A percentile compares a stretch with the other conserved stretches of the same genome.
Conservation (phyloP, 2,888 invertebrate genomes). For the Geophilus truncorum region DNA sequence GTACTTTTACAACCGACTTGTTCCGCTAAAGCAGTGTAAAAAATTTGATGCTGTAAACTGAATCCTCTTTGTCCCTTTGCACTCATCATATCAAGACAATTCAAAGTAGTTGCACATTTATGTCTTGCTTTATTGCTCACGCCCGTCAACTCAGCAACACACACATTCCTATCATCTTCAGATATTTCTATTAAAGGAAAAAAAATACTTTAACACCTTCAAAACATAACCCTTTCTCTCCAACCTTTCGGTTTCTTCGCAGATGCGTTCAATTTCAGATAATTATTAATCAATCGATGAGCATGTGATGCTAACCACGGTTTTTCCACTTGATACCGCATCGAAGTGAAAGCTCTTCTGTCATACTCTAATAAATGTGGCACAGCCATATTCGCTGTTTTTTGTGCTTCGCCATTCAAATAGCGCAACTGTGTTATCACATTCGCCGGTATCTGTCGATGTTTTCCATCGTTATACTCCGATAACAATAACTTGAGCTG, state of each 20-base stretch:
- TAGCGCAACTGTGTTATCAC: conserved; percentile 31
- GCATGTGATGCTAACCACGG: conserved; percentile 36
- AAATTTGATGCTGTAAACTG: conserved; percentile 36
- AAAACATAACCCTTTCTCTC: background rate
- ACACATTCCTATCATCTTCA: conserved; percentile 32
- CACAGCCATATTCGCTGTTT: conserved; percentile 37
- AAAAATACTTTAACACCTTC: background rate
- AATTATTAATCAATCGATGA: conserved; percentile 34
- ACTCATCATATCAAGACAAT: conserved; percentile 22
- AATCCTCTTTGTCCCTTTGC: conserved; percentile 32
- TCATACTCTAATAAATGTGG: conserved; percentile 36
- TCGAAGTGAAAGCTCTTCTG: conserved; percentile 29
- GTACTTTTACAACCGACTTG: conserved; percentile 34
- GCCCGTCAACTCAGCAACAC: conserved; percentile 34
- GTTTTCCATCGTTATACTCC: conserved; percentile 32
- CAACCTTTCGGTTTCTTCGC: background rate
- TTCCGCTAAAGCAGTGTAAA: conserved; percentile 35
- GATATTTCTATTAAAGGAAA: conserved; percentile 29
- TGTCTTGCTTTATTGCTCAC: background rate
- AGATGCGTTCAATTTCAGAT: background rate
- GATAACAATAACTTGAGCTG: conserved; percentile 36
- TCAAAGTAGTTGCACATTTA: background rate
- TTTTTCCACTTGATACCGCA: conserved; percentile 31
- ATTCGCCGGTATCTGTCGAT: conserved; percentile 13
- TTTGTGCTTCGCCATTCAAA: conserved; percentile 34